phyloP scores from a whole-genome alignment of 2,888 invertebrate species.

The Catocala fraxini region DNA sequence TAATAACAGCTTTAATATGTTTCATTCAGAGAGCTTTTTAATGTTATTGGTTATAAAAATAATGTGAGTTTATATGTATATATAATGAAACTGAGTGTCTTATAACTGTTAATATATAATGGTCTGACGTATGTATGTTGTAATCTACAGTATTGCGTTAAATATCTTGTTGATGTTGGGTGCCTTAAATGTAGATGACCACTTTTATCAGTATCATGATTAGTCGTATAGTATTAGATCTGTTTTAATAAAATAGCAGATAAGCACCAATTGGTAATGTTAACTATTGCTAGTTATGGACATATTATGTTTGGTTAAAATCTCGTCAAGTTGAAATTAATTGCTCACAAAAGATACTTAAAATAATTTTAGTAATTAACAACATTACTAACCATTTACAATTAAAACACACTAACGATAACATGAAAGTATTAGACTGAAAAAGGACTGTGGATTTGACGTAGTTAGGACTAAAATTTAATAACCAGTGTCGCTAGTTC shows the following conservation, averaged over 20 bases:
- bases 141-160: conserved; percentile 1
- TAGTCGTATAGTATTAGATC: not conserved
- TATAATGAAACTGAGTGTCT: conserved; percentile 36
- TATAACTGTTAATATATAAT: conserved; percentile 15
- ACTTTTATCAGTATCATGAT: no score
- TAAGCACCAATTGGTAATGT: conserved; percentile 5
- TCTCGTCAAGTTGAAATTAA: conserved; percentile 51
- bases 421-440: conserved; percentile 6
- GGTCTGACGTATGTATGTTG: not conserved
- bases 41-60: not conserved
- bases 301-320: conserved; percentile 30
- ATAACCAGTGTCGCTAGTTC: no score
- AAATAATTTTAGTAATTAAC: conserved; percentile 52
- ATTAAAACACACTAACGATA: conserved; percentile 23
- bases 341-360: conserved; percentile 78
- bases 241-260: not conserved
- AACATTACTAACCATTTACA: conserved; percentile 31
- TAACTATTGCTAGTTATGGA: conserved; percentile 2
- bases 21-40: no score
- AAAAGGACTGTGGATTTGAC: not conserved
- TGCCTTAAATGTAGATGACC: not conserved
- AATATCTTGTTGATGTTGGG: not conserved
- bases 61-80: conserved; percentile 30
- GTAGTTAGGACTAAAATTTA: no score
- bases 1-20: no score